phyloP scores from a whole-genome alignment of 1,140 invertebrate genomes.

The Schlechtendalia chinensis region DNA sequence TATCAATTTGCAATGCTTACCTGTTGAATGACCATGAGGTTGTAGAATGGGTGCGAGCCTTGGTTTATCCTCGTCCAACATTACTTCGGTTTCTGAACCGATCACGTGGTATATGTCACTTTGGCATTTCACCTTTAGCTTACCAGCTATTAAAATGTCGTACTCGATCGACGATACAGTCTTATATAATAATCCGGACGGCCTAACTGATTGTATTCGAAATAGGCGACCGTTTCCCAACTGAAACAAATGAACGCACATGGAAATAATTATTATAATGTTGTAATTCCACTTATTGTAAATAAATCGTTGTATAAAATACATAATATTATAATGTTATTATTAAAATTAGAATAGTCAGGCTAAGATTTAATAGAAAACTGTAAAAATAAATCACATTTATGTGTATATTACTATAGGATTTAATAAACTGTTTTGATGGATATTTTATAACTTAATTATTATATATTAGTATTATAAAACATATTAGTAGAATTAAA shows the following conservation, averaged over 20 bases:
- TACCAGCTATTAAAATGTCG: slow-evolving; percentile 51
- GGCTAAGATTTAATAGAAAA: too few relatives aligned
- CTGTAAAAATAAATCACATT: too few relatives aligned
- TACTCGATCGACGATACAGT: slow-evolving; percentile 36
- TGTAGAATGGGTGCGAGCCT: slow-evolving; percentile 67
- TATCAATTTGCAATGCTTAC: not conserved
- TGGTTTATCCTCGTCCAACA: slow-evolving; percentile 65
- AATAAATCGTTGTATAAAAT: too few relatives aligned
- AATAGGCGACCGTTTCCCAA: not conserved
- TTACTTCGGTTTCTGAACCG: slow-evolving; percentile 59
- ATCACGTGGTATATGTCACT: slow-evolving; percentile 63
- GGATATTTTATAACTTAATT: too few relatives aligned
- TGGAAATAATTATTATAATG: too few relatives aligned
- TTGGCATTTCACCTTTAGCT: slow-evolving; percentile 64
- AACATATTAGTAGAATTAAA: too few relatives aligned
- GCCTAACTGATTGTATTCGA: not conserved
- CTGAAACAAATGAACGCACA: not conserved
- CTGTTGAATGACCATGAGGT: slow-evolving; percentile 54
- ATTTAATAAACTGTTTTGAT: too few relatives aligned
- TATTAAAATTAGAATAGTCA: too few relatives aligned
- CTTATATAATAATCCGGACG: slow-evolving; percentile 20
- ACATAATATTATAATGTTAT: not conserved
- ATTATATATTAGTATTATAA: too few relatives aligned
- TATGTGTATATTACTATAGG: too few relatives aligned
- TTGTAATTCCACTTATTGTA: too few relatives aligned